These are phyloP conservation scores for Colistium nudipinnis DNA, from an alignment of 2,113 vertebrate species.

Conservation along the genomic window DNA sequence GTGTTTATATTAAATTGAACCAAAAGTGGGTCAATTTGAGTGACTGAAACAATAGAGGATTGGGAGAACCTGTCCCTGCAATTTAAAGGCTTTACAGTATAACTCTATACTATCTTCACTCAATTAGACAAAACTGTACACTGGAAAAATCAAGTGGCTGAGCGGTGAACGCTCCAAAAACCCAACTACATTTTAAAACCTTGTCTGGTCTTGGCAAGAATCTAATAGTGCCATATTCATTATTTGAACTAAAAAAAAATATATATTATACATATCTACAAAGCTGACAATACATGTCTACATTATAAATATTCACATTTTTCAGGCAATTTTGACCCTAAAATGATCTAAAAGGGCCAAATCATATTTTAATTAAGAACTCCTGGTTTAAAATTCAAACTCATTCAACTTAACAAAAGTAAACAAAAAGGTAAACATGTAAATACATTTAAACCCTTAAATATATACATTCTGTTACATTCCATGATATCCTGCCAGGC, in stretches of 20 bases:
- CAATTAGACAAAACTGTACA: conserved; percentile 33
- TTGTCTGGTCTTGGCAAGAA: background rate
- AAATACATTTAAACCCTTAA: conserved; percentile 52
- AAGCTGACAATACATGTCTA: conserved; percentile 8
- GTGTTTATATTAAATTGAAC: conserved; percentile 18
- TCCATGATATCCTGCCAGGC: too few species aligned
- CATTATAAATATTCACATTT: conserved; percentile 52
- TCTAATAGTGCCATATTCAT: conserved; percentile 42
- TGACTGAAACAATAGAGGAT: background rate
- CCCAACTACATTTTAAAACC: background rate
- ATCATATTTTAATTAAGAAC: conserved; percentile 9
- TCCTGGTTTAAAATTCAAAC: conserved; percentile 27
- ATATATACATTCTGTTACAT: conserved; percentile 48
- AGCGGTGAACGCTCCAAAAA: background rate
- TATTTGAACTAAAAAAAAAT: conserved; percentile 24
- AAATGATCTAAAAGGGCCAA: background rate
- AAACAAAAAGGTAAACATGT: conserved; percentile 25
- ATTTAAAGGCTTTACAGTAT: conserved; percentile 15
- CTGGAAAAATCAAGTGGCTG: conserved; percentile 11
- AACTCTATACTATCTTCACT: background rate
- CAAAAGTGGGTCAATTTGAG: background rate
- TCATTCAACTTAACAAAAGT: background rate
- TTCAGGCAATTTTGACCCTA: conserved; percentile 2
- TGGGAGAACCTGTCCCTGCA: background rate
- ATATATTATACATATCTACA: conserved; percentile 54